phyloP scores from a whole-genome alignment of 2,888 invertebrate species.

The Eudemis profundana region DNA sequence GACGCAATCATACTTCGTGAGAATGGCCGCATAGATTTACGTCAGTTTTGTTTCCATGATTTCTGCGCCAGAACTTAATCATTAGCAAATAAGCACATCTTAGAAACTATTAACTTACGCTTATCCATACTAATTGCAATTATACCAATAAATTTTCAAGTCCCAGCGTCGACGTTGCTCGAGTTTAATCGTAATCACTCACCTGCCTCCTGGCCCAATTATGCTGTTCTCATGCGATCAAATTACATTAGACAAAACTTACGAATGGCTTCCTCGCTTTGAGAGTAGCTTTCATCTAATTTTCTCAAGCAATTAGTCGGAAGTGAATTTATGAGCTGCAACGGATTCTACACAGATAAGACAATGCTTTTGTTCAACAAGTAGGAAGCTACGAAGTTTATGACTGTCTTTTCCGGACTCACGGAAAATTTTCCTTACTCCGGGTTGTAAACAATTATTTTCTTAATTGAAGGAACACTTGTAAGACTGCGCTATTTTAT shows the following conservation, averaged over 20 bases:
- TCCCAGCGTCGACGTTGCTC: conserved; percentile 13
- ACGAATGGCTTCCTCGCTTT: conserved; percentile 15
- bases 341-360: not conserved
- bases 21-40: too few relatives aligned
- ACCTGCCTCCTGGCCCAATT: conserved; percentile 17
- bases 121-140: conserved; percentile 12
- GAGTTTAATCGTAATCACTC: conserved; percentile 22
- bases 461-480: too few relatives aligned
- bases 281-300: conserved; percentile 8
- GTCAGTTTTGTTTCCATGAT: too few relatives aligned
- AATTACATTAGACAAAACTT: conserved; percentile 25
- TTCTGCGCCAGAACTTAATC: too few relatives aligned
- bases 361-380: too few relatives aligned
- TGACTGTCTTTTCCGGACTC: too few relatives aligned
- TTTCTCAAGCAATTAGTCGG: not conserved
- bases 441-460: too few relatives aligned
- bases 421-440: too few relatives aligned
- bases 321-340: not conserved
- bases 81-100: not conserved
- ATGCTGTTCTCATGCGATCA: conserved; percentile 11
- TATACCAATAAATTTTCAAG: conserved; percentile 22
- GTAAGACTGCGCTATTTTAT: too few relatives aligned
- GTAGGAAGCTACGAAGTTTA: too few relatives aligned
- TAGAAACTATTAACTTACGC: not conserved
- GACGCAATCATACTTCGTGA: too few relatives aligned